Conservation (phyloP, 2,113 vertebrate genomes). For the sheep (Ovis aries) region DNA sequence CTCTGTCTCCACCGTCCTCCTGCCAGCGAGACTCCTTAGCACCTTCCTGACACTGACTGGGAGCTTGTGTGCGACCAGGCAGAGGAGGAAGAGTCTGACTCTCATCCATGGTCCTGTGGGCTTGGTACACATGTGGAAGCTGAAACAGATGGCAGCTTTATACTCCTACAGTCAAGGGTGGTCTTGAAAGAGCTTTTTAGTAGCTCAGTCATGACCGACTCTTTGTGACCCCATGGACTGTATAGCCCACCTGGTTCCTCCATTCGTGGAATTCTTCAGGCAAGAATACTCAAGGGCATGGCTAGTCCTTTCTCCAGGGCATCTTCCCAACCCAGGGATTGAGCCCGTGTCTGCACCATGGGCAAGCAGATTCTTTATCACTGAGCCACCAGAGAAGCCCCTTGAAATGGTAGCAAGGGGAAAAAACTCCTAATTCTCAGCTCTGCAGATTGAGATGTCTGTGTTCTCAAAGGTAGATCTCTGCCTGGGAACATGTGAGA, state of each 20-base stretch:
- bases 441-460: background rate
- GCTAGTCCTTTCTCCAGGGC: background rate
- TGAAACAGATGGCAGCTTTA: background rate
- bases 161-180: background rate
- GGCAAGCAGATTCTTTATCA: background rate
- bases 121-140: background rate
- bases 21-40: fast-evolving
- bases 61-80: background rate
- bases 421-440: background rate
- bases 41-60: fast-evolving
- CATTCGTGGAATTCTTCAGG: background rate
- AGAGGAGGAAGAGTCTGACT: background rate
- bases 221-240: background rate
- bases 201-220: fast-evolving
- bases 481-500: background rate
- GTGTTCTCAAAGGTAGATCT: background rate
- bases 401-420: background rate
- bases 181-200: background rate
- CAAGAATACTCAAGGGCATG: background rate
- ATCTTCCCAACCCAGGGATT: background rate
- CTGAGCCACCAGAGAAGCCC: background rate
- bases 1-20: background rate
- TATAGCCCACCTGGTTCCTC: background rate
- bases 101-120: background rate
- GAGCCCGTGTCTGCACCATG: fast-evolving